Conservation (phyloP, 2,113 vertebrate species). For the Cyanoderma ruficeps region DNA sequence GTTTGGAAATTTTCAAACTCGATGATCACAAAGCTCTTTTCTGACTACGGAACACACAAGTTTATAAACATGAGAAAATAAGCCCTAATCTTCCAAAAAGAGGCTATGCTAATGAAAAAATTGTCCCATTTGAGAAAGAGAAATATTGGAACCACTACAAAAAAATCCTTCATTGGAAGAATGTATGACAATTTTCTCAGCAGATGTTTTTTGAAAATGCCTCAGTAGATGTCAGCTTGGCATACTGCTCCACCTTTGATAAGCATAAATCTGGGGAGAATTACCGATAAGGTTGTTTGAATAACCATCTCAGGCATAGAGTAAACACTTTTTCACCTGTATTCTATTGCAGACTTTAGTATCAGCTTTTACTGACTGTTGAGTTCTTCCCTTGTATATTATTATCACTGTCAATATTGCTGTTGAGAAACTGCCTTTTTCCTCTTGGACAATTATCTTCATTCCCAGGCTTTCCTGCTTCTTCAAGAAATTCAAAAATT, state of each 20-base stretch:
- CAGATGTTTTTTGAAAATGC: not conserved
- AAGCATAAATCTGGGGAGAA: not conserved
- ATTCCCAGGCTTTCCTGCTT: not conserved
- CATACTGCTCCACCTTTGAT: not conserved
- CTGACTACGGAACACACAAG: not conserved
- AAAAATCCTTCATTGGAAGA: not conserved
- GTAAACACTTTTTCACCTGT: not conserved
- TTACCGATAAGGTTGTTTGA: not conserved
- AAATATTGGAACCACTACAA: not conserved
- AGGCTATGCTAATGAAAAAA: not conserved
- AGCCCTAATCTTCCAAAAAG: not conserved
- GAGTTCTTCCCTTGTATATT: not conserved
- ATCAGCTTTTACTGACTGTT: not conserved
- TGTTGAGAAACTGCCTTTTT: not conserved
- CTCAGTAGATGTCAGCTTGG: not conserved
- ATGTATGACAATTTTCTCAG: not conserved
- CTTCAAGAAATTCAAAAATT: not conserved
- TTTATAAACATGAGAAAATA: not conserved
- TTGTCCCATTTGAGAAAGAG: not conserved
- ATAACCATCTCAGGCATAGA: not conserved
- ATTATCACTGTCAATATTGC: not conserved
- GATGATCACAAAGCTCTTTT: not conserved
- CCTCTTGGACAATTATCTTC: not conserved
- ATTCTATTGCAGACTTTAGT: fast-evolving
- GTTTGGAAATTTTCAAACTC: not conserved